Evolutionary conservation across 2,797 vertebrate species (phyloP).

Genomic region (Thripadectes ignobilis): DNA sequence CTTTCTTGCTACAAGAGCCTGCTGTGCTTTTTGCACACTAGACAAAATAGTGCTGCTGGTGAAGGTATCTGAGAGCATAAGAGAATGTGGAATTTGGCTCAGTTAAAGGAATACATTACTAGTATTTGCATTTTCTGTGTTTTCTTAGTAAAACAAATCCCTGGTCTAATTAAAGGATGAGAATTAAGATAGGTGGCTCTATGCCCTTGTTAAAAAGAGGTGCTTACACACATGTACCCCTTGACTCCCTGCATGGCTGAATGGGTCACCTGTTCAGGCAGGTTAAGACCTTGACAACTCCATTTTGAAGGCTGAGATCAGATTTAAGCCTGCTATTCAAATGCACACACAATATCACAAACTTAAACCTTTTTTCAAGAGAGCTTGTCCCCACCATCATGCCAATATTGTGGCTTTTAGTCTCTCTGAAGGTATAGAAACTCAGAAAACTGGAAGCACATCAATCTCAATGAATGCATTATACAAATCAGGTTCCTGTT

Average conservation of each 20-base stretch:
- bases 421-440: background rate
- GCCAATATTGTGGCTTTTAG: background rate
- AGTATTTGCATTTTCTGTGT: background rate
- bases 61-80: background rate
- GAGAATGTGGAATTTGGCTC: slow-evolving; percentile 10
- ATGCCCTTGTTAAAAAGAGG: background rate
- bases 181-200: background rate
- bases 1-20: background rate
- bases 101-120: background rate
- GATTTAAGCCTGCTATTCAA: background rate
- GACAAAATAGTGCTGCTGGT: background rate
- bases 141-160: slow-evolving; percentile 19
- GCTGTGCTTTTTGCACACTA: background rate
- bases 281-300: background rate
- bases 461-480: background rate
- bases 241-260: background rate
- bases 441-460: background rate
- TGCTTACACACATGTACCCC: background rate
- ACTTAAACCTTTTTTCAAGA: background rate
- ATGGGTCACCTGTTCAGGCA: background rate
- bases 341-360: background rate
- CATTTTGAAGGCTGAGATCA: background rate
- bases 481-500: slow-evolving; percentile 25
- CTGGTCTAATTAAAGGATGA: background rate
- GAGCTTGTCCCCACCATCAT: background rate